phyloP scores from a whole-genome alignment of 2,888 invertebrate genomes.

The Papilio elwesi region DNA sequence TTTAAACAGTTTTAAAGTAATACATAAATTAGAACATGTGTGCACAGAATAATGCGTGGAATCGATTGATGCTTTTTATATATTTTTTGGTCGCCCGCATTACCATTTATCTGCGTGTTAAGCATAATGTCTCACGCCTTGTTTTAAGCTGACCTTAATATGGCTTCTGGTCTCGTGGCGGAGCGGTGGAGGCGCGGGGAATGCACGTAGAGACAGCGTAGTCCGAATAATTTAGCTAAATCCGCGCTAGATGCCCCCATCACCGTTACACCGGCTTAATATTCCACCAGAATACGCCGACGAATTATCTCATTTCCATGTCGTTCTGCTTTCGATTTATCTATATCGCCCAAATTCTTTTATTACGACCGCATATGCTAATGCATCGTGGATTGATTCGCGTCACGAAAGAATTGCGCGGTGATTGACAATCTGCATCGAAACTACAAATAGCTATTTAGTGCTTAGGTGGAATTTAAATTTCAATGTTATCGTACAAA shows the following conservation, averaged over 20 bases:
- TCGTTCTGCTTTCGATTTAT: slow-evolving; percentile 67
- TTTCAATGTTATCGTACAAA: slow-evolving; percentile 12
- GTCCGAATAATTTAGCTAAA: slow-evolving; percentile 79
- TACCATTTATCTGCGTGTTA: slow-evolving; percentile 41
- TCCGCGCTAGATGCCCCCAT: slow-evolving; percentile 68
- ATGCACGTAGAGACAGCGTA: slow-evolving; percentile 69
- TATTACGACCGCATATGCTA: slow-evolving; percentile 26
- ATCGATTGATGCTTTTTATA: slow-evolving; percentile 33
- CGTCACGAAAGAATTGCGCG: slow-evolving; percentile 33
- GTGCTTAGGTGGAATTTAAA: slow-evolving; percentile 25
- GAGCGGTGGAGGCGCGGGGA: slow-evolving; percentile 46
- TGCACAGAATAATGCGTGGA: slow-evolving; percentile 34
- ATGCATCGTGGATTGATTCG: slow-evolving; percentile 27
- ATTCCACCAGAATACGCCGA: slow-evolving; percentile 65
- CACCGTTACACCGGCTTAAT: slow-evolving; percentile 73
- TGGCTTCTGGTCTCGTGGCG: slow-evolving; percentile 35
- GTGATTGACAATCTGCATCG: slow-evolving; percentile 39
- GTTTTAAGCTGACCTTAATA: slow-evolving; percentile 44
- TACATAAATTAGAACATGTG: slow-evolving; percentile 32
- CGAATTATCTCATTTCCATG: slow-evolving; percentile 75
- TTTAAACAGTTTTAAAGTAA: slow-evolving; percentile 22
- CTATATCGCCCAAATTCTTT: slow-evolving; percentile 49
- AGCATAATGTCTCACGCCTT: slow-evolving; percentile 50
- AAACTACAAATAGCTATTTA: slow-evolving; percentile 35
- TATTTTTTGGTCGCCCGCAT: slow-evolving; percentile 38